Evolutionary conservation across 2,797 vertebrate genomes (phyloP), one percentile per base, ranked within the genome.

Genomic region (Notoglanidium macrostoma): DNA sequence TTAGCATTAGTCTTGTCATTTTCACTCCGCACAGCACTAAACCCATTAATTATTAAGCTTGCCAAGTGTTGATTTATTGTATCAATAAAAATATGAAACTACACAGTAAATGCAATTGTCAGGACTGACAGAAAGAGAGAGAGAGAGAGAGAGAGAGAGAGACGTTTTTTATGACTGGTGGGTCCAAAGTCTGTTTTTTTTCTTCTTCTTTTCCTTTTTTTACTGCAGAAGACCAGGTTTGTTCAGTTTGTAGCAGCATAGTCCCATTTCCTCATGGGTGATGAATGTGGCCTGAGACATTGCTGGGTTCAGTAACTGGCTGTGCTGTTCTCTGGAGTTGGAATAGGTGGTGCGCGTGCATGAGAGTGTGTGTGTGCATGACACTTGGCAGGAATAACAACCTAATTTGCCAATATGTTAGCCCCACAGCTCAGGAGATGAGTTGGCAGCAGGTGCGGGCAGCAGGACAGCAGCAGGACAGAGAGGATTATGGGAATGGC

Each of bases 401-500:
- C 63, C 57, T 87, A 85, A 81, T 88, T 72, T 49, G 65, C 68
- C 54, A 80, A 76, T 82, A 86, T 78, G 44, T 49, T 21, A 49
- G 77, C 70, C 70, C 65, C 81, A 57, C 85, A 51, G 86, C 85
- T 88, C 85, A 46, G 86, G 87, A 86, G 80, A 88, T 88, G 87
- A 85, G 55, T 80, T 88, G 86, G 78, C 85, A 14, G 73, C 23
- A 76, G 80, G 87, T 85, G 54, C 29, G 32, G 76, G 79, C 68
- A 87, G 85, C 59, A 67, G 51, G 73, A 78, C 87, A 85, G 78
- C 83, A 87, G 83, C 40, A 65, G 54, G 76, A 84, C 86, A 88
- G 85, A 57, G 84, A 85, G 85, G 87, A 89, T 85, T 84, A 89
- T 89, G 74, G 74, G 65, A 87, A 87, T 89, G 78, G 57, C 8